A percentile compares a stretch with the other conserved stretches of the same genome.
Evolutionary conservation across 2,113 vertebrate species (phyloP).

Genomic region (Sorex fumeus): DNA sequence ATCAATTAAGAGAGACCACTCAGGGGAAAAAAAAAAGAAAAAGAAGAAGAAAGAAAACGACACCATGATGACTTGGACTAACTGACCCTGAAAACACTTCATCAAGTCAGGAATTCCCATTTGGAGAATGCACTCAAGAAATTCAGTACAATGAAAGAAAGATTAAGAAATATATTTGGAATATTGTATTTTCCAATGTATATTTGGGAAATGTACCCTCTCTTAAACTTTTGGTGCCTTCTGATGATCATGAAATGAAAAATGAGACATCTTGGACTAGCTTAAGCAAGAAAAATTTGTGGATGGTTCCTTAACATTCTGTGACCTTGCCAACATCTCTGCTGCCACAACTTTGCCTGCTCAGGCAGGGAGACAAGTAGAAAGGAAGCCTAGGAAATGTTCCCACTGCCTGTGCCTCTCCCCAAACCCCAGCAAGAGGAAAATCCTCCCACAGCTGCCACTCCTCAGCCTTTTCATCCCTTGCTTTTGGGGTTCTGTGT

Average conservation of each 20-base stretch:
- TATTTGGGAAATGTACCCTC: conserved; percentile 1
- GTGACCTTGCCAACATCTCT: not conserved
- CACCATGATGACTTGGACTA: not conserved
- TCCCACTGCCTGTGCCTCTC: not conserved
- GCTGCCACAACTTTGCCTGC: not conserved
- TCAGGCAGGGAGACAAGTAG: not conserved
- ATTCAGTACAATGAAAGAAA: conserved; percentile 18
- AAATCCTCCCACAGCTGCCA: not conserved
- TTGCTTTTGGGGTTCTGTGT: not conserved
- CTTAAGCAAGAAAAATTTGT: not conserved
- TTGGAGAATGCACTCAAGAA: conserved; percentile 39
- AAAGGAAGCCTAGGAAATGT: not conserved
- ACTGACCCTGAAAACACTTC: conserved; percentile 14
- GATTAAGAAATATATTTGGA: no score
- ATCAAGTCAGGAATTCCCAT: not conserved
- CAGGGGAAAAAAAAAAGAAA: not conserved
- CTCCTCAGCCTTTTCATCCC: not conserved
- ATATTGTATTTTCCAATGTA: no score
- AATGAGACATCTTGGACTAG: not conserved
- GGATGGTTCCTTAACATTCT: not conserved
- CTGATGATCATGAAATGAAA: conserved; percentile 36
- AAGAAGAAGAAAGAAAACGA: not conserved
- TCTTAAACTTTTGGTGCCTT: conserved; percentile 1
- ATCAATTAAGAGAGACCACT: not conserved
- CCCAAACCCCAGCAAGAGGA: not conserved